Evolutionary conservation across 2,888 invertebrate species (phyloP).

Genomic region (Boloria euphrosyne): DNA sequence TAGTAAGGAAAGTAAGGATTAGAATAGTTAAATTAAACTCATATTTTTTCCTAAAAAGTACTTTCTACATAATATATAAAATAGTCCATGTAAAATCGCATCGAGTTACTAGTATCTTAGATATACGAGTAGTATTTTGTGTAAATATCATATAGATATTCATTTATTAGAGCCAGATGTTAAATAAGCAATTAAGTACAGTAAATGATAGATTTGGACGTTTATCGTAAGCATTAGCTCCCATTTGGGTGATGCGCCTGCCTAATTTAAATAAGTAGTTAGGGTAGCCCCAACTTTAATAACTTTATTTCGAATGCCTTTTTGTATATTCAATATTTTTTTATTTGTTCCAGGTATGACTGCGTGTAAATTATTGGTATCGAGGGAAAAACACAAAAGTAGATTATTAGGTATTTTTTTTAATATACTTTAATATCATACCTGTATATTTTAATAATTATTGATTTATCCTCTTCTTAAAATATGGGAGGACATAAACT

Average conservation of each 20-base stretch:
- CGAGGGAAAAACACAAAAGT: background rate
- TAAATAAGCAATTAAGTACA: constrained; percentile 56
- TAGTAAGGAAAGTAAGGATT: too few species aligned
- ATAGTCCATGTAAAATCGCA: background rate
- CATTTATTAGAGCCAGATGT: constrained; percentile 73
- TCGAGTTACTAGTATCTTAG: background rate
- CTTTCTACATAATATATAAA: background rate
- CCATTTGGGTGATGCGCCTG: constrained; percentile 40
- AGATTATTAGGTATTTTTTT: too few species aligned
- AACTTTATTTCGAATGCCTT: constrained; percentile 12
- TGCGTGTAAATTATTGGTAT: background rate
- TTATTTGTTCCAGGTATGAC: constrained; percentile 47
- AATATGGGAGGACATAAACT: too few species aligned
- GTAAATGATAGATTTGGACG: constrained; percentile 44
- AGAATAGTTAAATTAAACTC: too few species aligned
- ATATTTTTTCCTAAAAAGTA: too few species aligned
- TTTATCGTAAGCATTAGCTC: constrained; percentile 43
- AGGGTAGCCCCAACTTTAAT: constrained; percentile 16
- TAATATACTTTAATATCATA: too few species aligned
- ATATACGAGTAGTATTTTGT: constrained; percentile 4
- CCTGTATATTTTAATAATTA: too few species aligned
- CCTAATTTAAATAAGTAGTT: constrained; percentile 36
- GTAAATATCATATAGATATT: constrained; percentile 49
- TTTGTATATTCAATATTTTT: constrained; percentile 9
- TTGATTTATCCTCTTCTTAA: too few species aligned